Evolutionary conservation across 1,140 invertebrate species (phyloP).

Genomic region (Archegozetes longisetosus): DNA sequence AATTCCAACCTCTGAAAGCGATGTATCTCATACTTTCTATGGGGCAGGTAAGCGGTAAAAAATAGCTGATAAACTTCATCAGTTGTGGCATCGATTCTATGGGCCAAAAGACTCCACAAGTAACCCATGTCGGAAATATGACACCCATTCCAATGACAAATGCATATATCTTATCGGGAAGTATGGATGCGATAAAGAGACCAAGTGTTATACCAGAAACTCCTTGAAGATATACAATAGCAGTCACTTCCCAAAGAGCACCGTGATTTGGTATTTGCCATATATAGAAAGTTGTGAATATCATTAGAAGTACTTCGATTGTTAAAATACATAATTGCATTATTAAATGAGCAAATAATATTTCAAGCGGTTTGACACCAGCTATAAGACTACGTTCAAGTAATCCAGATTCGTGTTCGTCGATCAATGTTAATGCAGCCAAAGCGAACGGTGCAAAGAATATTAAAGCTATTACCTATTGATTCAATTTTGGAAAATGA

Average conservation of each 20-base stretch:
- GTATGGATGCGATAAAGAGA: not conserved
- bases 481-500: too few relatives aligned
- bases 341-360: slow-evolving; percentile 75
- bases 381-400: slow-evolving; percentile 74
- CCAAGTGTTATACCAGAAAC: slow-evolving; percentile 78
- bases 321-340: slow-evolving; percentile 91
- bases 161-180: not conserved
- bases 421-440: slow-evolving; percentile 74
- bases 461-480: too few relatives aligned
- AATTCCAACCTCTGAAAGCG: too few relatives aligned
- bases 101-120: too few relatives aligned
- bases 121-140: too few relatives aligned
- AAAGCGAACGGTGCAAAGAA: slow-evolving; percentile 87
- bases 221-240: slow-evolving; percentile 37
- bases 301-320: slow-evolving; percentile 29
- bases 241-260: slow-evolving; percentile 9
- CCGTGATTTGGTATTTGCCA: not conserved
- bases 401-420: slow-evolving; percentile 75
- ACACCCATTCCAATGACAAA: not conserved
- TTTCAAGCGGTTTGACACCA: slow-evolving; percentile 71
- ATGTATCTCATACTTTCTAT: too few relatives aligned
- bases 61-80: too few relatives aligned
- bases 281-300: slow-evolving; percentile 7
- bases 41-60: too few relatives aligned
- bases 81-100: too few relatives aligned